Evolutionary conservation across 2,113 vertebrate genomes (phyloP), one percentile per base, ranked within the genome.

Genomic region (Hypanus sabinus): DNA sequence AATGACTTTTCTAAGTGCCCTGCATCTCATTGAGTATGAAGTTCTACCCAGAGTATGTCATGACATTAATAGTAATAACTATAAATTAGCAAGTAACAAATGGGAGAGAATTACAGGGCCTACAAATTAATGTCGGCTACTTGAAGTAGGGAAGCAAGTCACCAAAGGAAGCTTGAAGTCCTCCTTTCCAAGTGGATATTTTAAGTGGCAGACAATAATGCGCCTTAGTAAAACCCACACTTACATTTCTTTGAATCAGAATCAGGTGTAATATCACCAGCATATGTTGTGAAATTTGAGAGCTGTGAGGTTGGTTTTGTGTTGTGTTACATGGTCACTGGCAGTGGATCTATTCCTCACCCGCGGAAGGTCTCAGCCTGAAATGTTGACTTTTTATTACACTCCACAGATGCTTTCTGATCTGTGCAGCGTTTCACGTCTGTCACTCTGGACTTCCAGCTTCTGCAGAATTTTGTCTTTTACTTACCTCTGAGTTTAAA

Each of bases 71-170:
- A 1, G 27, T n/a, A 27, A 7, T 60, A 55, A 62, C 57, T 88
- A 62, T 88, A 88, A n/a, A 88, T 88, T 88, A 88, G 60, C 27
- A 88, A 62, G 57, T 88, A 88, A 60, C 55, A 60, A 24, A 62
- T 88, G 0, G 55, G 83, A 24, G 83, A 30, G n/a, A 88, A 88
- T 88, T 88, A 88, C 16, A n/a, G 83, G 60, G 10, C 30, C 83
- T 62, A 57, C 30, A 60, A 60, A 88, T 88, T 88, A 88, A 14
- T n/a, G 83, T 27, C 30, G 57, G 83, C 24, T 57, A 85, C 81
- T 55, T 85, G 81, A 55, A 88, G 60, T 30, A 60, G 60, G 16
- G 55, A 60, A 12, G 57, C 83, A 62, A 62, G 4, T 88, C 83
- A 16, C 57, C 60, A 57, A 27, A 88, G 83, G 14, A 55, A 46